These are phyloP conservation scores for Opisthocomus hoazin DNA, from an alignment of 2,113 vertebrate species.

Conservation along the genomic window DNA sequence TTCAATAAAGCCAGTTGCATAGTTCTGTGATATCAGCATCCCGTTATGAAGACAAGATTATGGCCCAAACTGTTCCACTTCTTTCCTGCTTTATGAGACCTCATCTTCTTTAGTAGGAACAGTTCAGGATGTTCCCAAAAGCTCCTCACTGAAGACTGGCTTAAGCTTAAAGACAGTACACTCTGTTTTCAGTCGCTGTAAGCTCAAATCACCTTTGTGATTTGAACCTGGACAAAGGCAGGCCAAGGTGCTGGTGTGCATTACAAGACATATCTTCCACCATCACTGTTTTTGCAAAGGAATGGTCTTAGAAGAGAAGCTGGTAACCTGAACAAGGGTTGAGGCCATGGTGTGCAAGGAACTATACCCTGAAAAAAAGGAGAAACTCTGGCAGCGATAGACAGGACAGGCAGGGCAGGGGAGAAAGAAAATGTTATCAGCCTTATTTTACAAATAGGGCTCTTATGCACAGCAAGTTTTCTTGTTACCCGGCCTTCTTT, in stretches of 20 bases:
- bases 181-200: not conserved
- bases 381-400: not conserved
- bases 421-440: not conserved
- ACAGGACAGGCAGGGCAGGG: not conserved
- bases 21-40: not conserved
- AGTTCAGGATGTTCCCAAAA: not conserved
- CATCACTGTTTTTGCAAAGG: not conserved
- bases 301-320: not conserved
- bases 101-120: not conserved
- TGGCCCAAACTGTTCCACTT: not conserved
- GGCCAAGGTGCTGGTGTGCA: not conserved
- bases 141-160: not conserved
- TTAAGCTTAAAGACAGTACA: not conserved
- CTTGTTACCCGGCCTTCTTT: not conserved
- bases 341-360: not conserved
- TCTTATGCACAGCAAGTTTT: not conserved
- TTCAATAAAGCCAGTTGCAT: not conserved
- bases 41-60: not conserved
- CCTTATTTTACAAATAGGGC: not conserved
- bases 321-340: not conserved
- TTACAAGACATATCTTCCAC: not conserved
- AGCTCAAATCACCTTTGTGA: not conserved
- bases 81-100: not conserved
- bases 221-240: not conserved
- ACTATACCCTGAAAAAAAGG: not conserved